Evolutionary conservation across 1,140 invertebrate genomes (phyloP).

Genomic region (Micrasema minimum): DNA sequence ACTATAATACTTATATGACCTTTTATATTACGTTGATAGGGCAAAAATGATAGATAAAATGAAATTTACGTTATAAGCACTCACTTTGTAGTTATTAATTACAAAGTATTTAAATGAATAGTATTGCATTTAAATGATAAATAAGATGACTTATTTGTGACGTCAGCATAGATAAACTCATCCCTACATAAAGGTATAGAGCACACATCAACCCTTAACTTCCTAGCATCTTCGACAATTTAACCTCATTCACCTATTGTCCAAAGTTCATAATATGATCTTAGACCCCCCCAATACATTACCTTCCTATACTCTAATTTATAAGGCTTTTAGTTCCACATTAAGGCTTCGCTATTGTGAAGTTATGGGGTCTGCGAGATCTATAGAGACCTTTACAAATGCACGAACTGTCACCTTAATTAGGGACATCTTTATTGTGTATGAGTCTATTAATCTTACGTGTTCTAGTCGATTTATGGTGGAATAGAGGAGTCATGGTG

Average conservation of each 20-base stretch:
- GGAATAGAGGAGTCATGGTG: background rate
- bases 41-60: no score
- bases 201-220: no score
- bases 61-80: no score
- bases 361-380: slow-evolving; percentile 8
- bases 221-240: slow-evolving; percentile 26
- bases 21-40: no score
- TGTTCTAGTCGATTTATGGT: slow-evolving; percentile 8
- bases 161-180: no score
- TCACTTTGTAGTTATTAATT: no score
- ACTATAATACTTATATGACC: no score
- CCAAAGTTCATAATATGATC: slow-evolving; percentile 17
- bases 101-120: no score
- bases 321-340: slow-evolving; percentile 27
- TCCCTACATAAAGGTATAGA: no score
- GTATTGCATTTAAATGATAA: no score
- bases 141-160: no score
- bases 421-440: slow-evolving; percentile 29
- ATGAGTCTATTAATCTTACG: slow-evolving; percentile 25
- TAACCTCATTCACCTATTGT: slow-evolving; percentile 27
- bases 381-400: slow-evolving; percentile 28
- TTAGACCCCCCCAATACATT: slow-evolving; percentile 18
- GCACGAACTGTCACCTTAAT: slow-evolving; percentile 35
- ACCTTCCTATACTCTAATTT: background rate
- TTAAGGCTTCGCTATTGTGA: slow-evolving; percentile 28